A percentile compares a stretch with the other conserved stretches of the same genome.
Conservation (phyloP, 2,888 invertebrate species). For the Agonopterix alstromeriana region DNA sequence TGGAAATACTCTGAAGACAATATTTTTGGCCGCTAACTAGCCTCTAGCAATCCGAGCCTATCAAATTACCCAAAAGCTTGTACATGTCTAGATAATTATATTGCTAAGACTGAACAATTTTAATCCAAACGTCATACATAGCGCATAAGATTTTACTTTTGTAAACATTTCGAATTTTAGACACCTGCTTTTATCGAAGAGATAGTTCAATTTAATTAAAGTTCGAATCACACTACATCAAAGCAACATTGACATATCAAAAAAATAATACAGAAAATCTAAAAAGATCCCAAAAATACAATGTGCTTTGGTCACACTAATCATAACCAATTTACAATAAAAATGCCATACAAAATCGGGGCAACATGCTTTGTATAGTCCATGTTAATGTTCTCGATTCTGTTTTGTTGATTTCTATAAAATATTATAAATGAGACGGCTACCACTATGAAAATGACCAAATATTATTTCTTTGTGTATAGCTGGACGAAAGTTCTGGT, state of each 20-base stretch:
- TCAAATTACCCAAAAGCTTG: too few species aligned
- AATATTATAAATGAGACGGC: constrained; percentile 75
- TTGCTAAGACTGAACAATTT: too few species aligned
- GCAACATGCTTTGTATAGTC: constrained; percentile 51
- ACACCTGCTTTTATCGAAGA: background rate
- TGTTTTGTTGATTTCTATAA: constrained; percentile 77
- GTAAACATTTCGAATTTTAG: constrained; percentile 1
- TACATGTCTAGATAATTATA: too few species aligned
- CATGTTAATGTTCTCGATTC: constrained; percentile 65
- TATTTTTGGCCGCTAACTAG: too few species aligned
- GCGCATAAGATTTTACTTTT: too few species aligned
- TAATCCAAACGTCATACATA: too few species aligned
- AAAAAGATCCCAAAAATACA: background rate
- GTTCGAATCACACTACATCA: too few species aligned
- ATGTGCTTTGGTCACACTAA: constrained; percentile 46
- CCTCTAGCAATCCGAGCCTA: too few species aligned
- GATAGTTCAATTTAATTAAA: background rate
- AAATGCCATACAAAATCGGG: constrained; percentile 52
- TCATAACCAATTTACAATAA: constrained; percentile 61
- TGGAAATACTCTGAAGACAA: too few species aligned
- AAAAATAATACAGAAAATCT: background rate
- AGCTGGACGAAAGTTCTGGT: constrained; percentile 31
- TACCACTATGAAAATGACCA: constrained; percentile 74
- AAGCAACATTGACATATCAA: background rate
- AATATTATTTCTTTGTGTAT: constrained; percentile 52